Conservation (phyloP, 2,113 vertebrate genomes). For the Pao palembangensis region DNA sequence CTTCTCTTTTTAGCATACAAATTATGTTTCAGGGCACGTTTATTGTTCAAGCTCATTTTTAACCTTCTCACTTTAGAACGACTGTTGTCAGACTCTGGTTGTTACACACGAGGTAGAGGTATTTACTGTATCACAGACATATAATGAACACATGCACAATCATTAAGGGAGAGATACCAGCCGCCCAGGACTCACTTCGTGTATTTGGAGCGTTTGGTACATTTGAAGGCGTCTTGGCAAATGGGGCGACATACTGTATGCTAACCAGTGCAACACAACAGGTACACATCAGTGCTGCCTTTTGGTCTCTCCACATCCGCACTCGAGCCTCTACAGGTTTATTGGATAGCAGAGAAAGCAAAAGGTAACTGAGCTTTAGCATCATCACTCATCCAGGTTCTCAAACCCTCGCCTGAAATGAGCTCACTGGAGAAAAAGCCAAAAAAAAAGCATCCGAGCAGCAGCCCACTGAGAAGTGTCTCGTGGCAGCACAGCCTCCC, state of each 20-base stretch:
- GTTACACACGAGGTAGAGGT: not conserved
- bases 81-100: too few species aligned
- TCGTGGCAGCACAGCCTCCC: conserved; percentile 25
- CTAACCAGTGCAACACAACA: too few species aligned
- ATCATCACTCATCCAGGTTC: conserved; percentile 49
- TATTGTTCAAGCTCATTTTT: not conserved
- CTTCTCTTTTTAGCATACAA: not conserved
- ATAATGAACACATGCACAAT: too few species aligned
- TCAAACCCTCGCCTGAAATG: conserved; percentile 63
- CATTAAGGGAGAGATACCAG: too few species aligned
- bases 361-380: conserved; percentile 1
- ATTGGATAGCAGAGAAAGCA: conserved; percentile 10
- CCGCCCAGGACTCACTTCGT: too few species aligned
- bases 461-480: conserved; percentile 22
- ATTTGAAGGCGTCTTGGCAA: too few species aligned
- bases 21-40: too few species aligned
- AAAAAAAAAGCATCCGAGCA: conserved; percentile 11
- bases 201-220: too few species aligned
- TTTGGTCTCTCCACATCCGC: too few species aligned
- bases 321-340: not conserved
- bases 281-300: too few species aligned
- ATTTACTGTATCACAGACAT: too few species aligned
- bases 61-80: not conserved
- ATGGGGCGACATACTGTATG: too few species aligned
- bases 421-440: conserved; percentile 58